These are phyloP conservation scores for Bursaphelenchus mucronatus DNA, from an alignment of 1,140 invertebrate species.

Conservation along the genomic window DNA sequence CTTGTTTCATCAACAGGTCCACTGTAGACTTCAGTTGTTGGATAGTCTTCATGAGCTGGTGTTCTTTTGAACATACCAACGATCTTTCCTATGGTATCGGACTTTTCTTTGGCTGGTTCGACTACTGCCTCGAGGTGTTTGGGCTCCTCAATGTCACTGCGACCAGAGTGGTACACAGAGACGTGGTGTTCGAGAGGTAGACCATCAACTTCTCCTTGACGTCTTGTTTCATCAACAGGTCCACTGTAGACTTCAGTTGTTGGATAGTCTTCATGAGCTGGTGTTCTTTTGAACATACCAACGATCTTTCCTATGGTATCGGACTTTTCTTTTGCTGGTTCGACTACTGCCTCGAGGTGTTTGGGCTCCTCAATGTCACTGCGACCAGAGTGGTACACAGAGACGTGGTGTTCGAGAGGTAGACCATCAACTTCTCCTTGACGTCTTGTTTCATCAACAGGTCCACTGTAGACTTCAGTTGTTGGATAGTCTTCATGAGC, in stretches of 20 bases:
- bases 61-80: background rate
- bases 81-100: background rate
- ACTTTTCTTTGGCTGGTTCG: background rate
- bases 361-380: background rate
- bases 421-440: too few species aligned
- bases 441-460: too few species aligned
- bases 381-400: background rate
- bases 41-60: background rate
- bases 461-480: background rate
- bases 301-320: too few species aligned
- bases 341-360: background rate
- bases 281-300: background rate
- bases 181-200: background rate
- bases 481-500: background rate
- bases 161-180: background rate
- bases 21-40: background rate
- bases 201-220: background rate
- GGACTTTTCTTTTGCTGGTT: background rate
- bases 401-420: background rate
- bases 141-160: background rate
- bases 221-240: background rate
- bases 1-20: background rate
- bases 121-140: background rate
- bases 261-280: background rate
- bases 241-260: background rate